Conservation (phyloP, 2,797 vertebrate species). For the Vespertilio murinus region DNA sequence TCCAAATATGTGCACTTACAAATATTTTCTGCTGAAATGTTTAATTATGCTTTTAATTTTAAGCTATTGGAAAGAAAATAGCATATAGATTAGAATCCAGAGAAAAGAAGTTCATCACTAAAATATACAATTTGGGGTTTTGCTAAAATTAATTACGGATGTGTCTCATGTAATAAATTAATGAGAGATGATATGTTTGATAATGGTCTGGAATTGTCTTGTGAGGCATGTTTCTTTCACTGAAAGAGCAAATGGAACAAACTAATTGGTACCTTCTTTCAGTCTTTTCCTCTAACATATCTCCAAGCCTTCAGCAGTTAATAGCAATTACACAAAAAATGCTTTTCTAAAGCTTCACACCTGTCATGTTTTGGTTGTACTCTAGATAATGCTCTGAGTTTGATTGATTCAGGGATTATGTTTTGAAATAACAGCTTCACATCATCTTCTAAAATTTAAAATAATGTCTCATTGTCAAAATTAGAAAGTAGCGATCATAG, state of each 20-base stretch:
- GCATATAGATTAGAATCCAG: not conserved
- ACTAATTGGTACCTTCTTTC: constrained; percentile 25
- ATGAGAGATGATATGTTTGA: not conserved
- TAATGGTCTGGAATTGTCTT: not conserved
- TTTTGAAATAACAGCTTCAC: constrained; percentile 43
- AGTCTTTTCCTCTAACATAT: not conserved
- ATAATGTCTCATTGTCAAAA: not conserved
- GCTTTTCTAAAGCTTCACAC: not conserved
- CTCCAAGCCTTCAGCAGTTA: constrained; percentile 7
- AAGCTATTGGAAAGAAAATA: not conserved
- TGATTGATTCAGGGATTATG: not conserved
- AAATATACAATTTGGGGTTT: not conserved
- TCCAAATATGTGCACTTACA: not conserved
- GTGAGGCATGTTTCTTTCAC: not conserved
- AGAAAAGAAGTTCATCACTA: not conserved
- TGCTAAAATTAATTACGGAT: constrained; percentile 23
- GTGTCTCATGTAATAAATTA: constrained; percentile 9
- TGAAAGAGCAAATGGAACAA: not conserved
- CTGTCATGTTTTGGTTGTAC: not conserved
- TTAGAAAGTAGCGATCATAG: not conserved
- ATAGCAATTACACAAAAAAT: not conserved
- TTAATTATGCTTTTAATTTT: constrained; percentile 38
- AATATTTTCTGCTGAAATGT: not conserved
- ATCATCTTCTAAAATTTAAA: constrained; percentile 29
- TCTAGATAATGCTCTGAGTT: not conserved